Evolutionary conservation across 2,888 invertebrate genomes (phyloP).

Genomic region (Heteromyza rotundicornis): DNA sequence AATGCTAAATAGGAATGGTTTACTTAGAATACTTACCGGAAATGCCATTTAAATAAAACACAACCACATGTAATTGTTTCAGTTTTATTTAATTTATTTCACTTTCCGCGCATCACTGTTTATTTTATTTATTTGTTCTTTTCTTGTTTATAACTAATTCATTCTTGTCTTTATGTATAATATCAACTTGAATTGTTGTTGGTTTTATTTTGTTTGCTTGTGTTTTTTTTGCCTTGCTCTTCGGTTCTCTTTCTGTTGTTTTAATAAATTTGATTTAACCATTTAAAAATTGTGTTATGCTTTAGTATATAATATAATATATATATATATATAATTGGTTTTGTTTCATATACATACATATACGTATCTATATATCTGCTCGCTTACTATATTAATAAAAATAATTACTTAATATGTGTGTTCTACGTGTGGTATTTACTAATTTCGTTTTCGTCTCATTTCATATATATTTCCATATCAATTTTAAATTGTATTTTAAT

Average conservation of each 20-base stretch:
- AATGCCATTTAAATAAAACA: too few species aligned
- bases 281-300: conserved; percentile 1
- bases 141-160: background rate
- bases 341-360: background rate
- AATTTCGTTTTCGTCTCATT: background rate
- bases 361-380: background rate
- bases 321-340: background rate
- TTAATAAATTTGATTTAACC: conserved; percentile 2
- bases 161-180: background rate
- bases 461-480: too few species aligned
- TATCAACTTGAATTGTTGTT: conserved; percentile 6
- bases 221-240: too few species aligned
- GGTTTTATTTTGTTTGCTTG: too few species aligned
- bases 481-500: background rate
- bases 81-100: background rate
- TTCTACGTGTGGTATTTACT: background rate
- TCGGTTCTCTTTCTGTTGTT: background rate
- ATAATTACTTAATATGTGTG: background rate
- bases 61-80: background rate
- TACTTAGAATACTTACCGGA: too few species aligned
- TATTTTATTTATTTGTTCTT: conserved; percentile 8
- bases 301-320: background rate
- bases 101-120: background rate
- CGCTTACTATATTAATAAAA: conserved; percentile 1
- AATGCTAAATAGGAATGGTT: too few species aligned